phyloP scores from a whole-genome alignment of 2,888 invertebrate genomes.

The Meloe dianella region DNA sequence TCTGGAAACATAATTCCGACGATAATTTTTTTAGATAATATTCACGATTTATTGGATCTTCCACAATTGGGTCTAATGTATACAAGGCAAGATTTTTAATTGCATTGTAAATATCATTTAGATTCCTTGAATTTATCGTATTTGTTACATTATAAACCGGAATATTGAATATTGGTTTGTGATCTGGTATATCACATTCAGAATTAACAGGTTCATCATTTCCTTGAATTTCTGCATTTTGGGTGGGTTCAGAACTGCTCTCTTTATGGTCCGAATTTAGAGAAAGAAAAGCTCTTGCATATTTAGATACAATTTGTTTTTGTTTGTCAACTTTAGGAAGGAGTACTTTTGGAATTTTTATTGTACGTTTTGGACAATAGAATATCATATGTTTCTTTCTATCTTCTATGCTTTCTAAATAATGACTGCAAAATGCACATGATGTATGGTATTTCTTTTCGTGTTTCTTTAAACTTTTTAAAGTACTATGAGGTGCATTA shows the following conservation, averaged over 20 bases:
- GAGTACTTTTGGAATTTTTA: conserved; percentile 30
- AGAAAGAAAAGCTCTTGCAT: conserved; percentile 33
- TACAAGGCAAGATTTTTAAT: not conserved
- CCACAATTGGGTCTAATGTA: not conserved
- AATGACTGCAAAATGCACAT: conserved; percentile 43
- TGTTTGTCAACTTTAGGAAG: conserved; percentile 39
- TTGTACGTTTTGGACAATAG: conserved; percentile 36
- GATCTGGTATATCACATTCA: not conserved
- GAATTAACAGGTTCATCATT: not conserved
- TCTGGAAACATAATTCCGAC: not conserved
- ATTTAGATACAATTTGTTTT: conserved; percentile 31
- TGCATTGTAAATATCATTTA: not conserved
- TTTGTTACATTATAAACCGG: not conserved
- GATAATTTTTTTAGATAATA: not conserved
- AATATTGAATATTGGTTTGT: conserved; percentile 5
- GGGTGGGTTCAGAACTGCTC: not conserved
- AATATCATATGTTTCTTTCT: conserved; percentile 39
- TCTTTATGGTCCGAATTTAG: not conserved
- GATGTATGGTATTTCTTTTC: conserved; percentile 34
- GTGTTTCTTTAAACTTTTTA: conserved; percentile 38
- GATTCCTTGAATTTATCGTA: not conserved
- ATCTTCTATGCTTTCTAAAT: conserved; percentile 34
- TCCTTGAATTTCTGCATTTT: conserved; percentile 16
- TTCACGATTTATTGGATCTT: not conserved
- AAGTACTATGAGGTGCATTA: conserved; percentile 34